Conservation (phyloP, 2,888 invertebrate species). For the Hypomecis punctinalis region DNA sequence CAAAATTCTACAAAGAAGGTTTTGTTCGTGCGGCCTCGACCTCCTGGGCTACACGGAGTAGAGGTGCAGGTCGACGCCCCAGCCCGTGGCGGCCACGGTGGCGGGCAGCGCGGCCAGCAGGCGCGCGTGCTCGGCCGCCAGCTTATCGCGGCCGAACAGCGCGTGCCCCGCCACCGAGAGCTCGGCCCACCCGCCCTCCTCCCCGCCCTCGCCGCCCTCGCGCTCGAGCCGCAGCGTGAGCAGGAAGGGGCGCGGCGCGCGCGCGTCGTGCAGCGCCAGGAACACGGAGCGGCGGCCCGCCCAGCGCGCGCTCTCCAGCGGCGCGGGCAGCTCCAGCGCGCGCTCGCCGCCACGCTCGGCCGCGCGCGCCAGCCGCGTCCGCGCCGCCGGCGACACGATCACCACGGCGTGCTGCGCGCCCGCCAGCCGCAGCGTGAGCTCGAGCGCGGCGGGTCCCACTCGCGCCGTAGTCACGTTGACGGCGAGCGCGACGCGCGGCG, state of each 20-base stretch:
- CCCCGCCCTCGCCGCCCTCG: constrained; percentile 28
- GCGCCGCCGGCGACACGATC: constrained; percentile 54
- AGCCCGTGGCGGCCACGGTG: constrained; percentile 88
- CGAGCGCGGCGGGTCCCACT: constrained; percentile 5
- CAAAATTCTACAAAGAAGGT: no score
- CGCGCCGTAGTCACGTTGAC: constrained; percentile 31
- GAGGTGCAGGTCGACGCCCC: constrained; percentile 89
- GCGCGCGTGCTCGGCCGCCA: constrained; percentile 75
- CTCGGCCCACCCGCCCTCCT: constrained; percentile 27
- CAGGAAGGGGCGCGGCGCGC: constrained; percentile 35
- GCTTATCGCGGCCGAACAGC: constrained; percentile 82
- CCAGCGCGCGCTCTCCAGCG: constrained; percentile 85
- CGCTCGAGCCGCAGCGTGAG: constrained; percentile 37
- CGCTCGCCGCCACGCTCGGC: constrained; percentile 2
- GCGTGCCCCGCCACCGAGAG: constrained; percentile 86
- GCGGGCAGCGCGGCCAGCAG: constrained; percentile 86
- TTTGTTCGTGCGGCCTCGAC: background rate
- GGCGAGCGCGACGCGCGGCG: constrained; percentile 29
- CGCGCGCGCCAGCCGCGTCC: constrained; percentile 34
- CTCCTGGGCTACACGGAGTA: constrained; percentile 10
- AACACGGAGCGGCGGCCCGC: constrained; percentile 76
- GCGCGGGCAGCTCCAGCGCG: constrained; percentile 57
- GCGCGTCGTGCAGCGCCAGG: constrained; percentile 54
- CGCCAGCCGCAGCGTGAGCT: constrained; percentile 4
- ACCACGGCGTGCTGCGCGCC: constrained; percentile 66